Base-by-base conservation (phyloP, 2,888 invertebrate genomes). In the Siphlonurus alternatus region DNA sequence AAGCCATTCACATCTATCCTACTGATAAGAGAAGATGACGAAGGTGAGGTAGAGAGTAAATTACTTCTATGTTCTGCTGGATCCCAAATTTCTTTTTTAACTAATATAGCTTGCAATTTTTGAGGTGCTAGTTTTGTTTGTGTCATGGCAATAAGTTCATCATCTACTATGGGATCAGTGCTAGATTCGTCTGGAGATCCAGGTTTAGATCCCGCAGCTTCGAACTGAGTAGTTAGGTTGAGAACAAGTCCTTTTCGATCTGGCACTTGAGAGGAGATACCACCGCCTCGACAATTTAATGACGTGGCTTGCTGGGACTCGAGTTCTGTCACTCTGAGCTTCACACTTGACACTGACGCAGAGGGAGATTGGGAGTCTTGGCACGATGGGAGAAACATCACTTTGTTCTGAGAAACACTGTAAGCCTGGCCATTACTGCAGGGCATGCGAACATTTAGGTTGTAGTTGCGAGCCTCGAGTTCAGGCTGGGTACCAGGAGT, bases 381-480 rank as follows among this genome's bases (percentile, higher is more conserved):
- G 61, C 25, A 23, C 65, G 60, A 15, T 38, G 60, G 59, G 68
- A 93, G 79, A 71, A 91, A 86, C 67, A 92, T 85, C 71, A 92
- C 90, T 79, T 91, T 89, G 76, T 93, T 93, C 70, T 91, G 93
- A 60, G 93, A 92, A 25, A 93, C 92, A 74, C 91, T 91, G 76
- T 93, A 93, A 69, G 87, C 86, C 70, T 87, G 84, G 53, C 92
- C 93, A 75, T 88, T 88, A 71, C 87, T 88, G 73, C 88, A 91
- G 1, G 91, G 89, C 83, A 91, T 86, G 68, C 91, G 79, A 74
- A 89, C 86, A 74, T 90, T 88, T 60, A 87, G 80, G n/a, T 86
- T 83, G 66, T 71, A 70, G 63, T 71, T 71, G 7, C 70, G 68
- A 54, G 69, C 68, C 63, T 70, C 71, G 3, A 69, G 67, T 1